Base-by-base conservation (phyloP, 2,113 vertebrate genomes). In the Hirundichthys speculiger region DNA sequence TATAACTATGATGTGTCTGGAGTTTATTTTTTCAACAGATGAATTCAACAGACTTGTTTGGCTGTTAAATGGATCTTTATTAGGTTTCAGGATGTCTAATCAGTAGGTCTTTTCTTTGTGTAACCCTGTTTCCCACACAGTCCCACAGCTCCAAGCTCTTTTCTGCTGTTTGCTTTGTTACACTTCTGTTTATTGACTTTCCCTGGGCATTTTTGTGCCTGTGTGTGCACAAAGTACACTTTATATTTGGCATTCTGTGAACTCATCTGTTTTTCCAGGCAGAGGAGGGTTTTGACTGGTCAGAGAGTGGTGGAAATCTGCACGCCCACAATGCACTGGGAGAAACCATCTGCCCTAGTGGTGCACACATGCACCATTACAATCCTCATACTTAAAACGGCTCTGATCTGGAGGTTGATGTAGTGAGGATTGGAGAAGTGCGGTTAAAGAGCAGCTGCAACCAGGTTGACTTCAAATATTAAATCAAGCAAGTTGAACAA, bases 101-200 rank as follows among this genome's bases (percentile, higher is more conserved):
- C 45, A 27, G 15, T 3, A 14, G 11, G 30, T 47, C 8, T 20
- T 40, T 38, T 47, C 8, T 20, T 40, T 38, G 16, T 55, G 30
- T 15, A 13, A 10, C 21, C 19, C n/a, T 46, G 10, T 0, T 8
- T 69, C 75, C 72, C 70, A 55, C 74, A 60, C 72, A 34, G 16
- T 42, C 42, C 3, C 50, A 62, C 43, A 25, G 41, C 53, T 39
- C 69, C 6, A 1, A 34, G 30, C 30, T 9, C 30, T 34, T n/a
- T 47, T 14, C 4, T 11, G 19, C 47, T 40, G 30, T 79, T 75
- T 71, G 38, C 22, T 52, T 48, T 54, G n/a, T 11, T 19, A 52
- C 45, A 30, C 62, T 64, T 18, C 2, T 75, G 71, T 83, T 82
- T 84, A 46, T 84, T 82, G 79, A 74, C 79, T 76, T 59, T 56